Evolutionary conservation across 2,888 invertebrate species (phyloP).

Genomic region (Drosophila conformis): DNA sequence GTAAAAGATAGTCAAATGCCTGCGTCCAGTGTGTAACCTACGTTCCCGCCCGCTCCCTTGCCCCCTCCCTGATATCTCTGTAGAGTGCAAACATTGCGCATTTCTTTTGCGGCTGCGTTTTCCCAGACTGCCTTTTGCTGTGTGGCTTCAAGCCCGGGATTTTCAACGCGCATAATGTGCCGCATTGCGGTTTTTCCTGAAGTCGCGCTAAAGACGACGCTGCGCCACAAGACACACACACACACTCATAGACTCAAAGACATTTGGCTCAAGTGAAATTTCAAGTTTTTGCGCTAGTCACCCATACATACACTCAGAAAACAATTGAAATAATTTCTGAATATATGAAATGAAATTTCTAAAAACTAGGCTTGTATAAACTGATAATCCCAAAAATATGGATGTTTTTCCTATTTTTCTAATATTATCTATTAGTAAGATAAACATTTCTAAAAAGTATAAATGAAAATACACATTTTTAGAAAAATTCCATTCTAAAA

Average conservation of each 20-base stretch:
- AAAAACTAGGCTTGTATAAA: neutral
- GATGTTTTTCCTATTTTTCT: neutral
- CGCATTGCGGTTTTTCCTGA: constrained; percentile 80
- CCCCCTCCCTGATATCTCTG: constrained; percentile 21
- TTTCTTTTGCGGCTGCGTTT: constrained; percentile 68
- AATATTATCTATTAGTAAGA: neutral
- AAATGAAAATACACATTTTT: neutral
- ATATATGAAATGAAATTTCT: neutral
- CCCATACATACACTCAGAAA: constrained; percentile 11
- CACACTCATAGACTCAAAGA: constrained; percentile 22
- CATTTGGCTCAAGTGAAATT: constrained; percentile 53
- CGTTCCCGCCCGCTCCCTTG: constrained; percentile 5
- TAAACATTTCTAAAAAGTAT: neutral
- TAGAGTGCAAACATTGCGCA: constrained; percentile 66
- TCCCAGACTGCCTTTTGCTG: constrained; percentile 48
- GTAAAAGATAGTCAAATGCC: constrained; percentile 17
- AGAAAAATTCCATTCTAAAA: neutral
- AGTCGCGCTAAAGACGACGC: constrained; percentile 60
- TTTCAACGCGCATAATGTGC: constrained; percentile 80
- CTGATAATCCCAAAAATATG: neutral
- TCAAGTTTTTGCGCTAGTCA: constrained; percentile 34
- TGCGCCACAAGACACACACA: constrained; percentile 53
- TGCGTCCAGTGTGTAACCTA: constrained; percentile 31
- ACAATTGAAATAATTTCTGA: neutral
- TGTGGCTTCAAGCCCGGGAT: constrained; percentile 66